Conservation (phyloP, 2,113 vertebrate species). For the Hydropotes inermis region DNA sequence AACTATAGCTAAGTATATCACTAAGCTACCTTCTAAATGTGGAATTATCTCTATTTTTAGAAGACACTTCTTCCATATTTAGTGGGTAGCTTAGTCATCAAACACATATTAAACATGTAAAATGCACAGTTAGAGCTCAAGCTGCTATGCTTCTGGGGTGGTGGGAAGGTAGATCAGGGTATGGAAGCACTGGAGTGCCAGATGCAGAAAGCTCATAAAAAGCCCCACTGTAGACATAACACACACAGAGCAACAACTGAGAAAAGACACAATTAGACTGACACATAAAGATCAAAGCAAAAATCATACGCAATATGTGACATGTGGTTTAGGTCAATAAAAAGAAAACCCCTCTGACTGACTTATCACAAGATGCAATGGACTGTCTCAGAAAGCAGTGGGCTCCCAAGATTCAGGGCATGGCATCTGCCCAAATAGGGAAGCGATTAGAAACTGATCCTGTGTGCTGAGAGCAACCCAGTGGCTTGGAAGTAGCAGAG, state of each 20-base stretch:
- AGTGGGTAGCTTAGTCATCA: background rate
- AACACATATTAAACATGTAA: background rate
- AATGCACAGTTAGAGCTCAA: background rate
- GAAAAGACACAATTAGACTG: background rate
- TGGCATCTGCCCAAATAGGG: background rate
- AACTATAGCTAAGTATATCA: background rate
- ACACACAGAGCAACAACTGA: background rate
- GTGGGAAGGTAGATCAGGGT: background rate
- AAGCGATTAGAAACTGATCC: slow-evolving; percentile 21
- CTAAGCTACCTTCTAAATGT: background rate
- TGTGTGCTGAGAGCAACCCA: background rate
- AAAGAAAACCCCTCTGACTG: background rate
- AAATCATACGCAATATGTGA: background rate
- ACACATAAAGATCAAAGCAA: background rate
- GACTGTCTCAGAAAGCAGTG: background rate
- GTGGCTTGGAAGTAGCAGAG: background rate
- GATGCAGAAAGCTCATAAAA: background rate
- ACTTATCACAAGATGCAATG: background rate
- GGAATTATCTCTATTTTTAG: background rate
- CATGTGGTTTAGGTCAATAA: background rate
- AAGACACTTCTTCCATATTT: background rate
- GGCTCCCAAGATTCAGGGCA: background rate
- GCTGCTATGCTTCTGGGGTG: background rate
- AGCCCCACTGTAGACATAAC: background rate
- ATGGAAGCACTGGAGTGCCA: background rate